phyloP scores from a whole-genome alignment of 2,797 vertebrate genomes.

The Netta rufina region DNA sequence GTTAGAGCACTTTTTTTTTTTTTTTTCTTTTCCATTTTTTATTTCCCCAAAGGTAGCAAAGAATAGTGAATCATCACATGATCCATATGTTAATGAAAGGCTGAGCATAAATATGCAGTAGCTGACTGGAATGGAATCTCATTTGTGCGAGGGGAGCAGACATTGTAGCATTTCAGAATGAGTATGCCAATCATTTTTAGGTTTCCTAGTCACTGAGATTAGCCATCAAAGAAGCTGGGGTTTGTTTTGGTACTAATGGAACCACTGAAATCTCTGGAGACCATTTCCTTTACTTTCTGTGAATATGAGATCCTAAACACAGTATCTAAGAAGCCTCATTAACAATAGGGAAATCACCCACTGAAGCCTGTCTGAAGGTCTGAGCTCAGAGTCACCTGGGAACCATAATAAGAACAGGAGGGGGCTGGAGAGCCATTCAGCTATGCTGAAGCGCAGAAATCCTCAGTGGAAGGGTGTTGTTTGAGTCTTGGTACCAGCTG shows the following conservation, averaged over 20 bases:
- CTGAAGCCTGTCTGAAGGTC: neutral
- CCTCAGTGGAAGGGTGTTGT: neutral
- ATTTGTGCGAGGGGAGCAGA: constrained; percentile 51
- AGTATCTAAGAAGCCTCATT: neutral
- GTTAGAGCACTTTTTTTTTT: constrained; percentile 3
- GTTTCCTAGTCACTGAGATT: constrained; percentile 32
- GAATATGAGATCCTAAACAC: neutral
- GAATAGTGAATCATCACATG: neutral
- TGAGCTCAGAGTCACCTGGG: neutral
- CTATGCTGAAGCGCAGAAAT: neutral
- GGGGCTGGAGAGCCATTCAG: neutral
- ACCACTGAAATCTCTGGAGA: neutral
- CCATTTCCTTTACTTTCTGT: neutral
- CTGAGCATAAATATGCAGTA: constrained; percentile 66
- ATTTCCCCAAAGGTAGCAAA: constrained; percentile 26
- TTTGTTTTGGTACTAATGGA: neutral
- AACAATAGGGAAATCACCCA: neutral
- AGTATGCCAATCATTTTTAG: constrained; percentile 31
- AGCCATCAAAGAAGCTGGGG: neutral
- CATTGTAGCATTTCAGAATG: neutral
- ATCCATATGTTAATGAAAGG: constrained; percentile 48
- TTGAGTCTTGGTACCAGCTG: neutral
- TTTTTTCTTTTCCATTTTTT: neutral
- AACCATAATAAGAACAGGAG: accelerated
- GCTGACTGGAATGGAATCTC: constrained; percentile 75